A percentile compares a stretch with the other conserved stretches of the same genome.
Conservation (phyloP, 2,113 vertebrate genomes). For the Dromaius novaehollandiae region DNA sequence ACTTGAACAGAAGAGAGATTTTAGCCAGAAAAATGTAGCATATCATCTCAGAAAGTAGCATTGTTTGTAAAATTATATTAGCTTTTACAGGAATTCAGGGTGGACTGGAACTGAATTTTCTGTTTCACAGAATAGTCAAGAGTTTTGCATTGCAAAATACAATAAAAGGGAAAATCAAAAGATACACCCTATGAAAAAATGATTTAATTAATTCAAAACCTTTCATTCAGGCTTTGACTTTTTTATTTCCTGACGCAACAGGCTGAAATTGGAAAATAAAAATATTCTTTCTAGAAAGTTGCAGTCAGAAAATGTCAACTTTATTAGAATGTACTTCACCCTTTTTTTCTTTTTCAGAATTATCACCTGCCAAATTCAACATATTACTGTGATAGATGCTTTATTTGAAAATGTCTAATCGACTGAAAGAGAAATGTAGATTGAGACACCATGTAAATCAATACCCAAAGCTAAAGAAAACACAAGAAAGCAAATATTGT, state of each 20-base stretch:
- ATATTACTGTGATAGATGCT: neutral
- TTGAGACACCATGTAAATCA: neutral
- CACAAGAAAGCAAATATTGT: neutral
- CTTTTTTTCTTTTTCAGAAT: neutral
- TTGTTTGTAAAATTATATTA: neutral
- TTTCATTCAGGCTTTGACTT: neutral
- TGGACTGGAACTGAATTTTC: neutral
- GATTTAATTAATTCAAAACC: neutral
- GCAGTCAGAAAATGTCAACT: neutral
- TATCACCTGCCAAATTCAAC: neutral
- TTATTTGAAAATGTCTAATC: neutral
- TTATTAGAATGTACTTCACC: neutral
- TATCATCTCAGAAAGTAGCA: neutral
- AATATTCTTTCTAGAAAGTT: neutral
- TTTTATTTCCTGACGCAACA: neutral
- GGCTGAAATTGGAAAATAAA: neutral
- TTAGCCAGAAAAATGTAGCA: neutral
- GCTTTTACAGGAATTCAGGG: neutral
- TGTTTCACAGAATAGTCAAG: neutral
- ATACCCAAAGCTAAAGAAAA: conserved; percentile 2
- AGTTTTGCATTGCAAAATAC: neutral
- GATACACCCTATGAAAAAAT: neutral
- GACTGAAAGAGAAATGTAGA: neutral
- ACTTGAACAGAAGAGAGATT: neutral
- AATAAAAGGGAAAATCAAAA: neutral